Conservation (phyloP, 2,888 invertebrate species). For the Harpalus rubripes region DNA sequence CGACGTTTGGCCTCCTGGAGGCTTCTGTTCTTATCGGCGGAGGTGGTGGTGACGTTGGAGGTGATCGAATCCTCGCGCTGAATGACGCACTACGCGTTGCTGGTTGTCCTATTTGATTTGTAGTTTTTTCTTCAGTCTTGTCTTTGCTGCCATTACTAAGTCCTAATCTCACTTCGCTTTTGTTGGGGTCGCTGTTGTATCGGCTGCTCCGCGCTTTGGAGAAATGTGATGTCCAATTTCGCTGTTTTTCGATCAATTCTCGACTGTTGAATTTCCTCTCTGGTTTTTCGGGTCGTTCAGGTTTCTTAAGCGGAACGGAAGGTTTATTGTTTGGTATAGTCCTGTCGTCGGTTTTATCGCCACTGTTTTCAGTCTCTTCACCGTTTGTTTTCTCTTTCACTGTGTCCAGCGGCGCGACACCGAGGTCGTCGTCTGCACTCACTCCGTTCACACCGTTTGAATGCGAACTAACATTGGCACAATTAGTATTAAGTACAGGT, state of each 20-base stretch:
- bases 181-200: constrained; percentile 83
- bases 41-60: constrained; percentile 77
- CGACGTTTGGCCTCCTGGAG: constrained; percentile 74
- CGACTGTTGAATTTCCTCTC: constrained; percentile 90
- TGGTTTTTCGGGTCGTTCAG: constrained; percentile 89
- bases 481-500: constrained; percentile 76
- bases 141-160: constrained; percentile 75
- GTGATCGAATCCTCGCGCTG: constrained; percentile 76
- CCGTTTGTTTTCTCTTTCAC: constrained; percentile 70
- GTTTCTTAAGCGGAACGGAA: constrained; percentile 75
- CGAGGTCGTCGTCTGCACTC: constrained; percentile 68
- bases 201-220: constrained; percentile 86
- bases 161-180: constrained; percentile 79
- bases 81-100: constrained; percentile 81
- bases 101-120: constrained; percentile 69
- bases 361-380: constrained; percentile 66
- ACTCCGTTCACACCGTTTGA: constrained; percentile 59
- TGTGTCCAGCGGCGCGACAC: constrained; percentile 66
- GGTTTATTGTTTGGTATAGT: constrained; percentile 52
- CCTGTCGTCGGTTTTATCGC: constrained; percentile 37
- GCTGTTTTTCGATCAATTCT: constrained; percentile 93
- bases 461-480: constrained; percentile 64
- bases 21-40: constrained; percentile 77
- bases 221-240: constrained; percentile 95
- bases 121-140: constrained; percentile 69